Conservation (phyloP, 2,113 vertebrate genomes). For the Festucalex cinctus region DNA sequence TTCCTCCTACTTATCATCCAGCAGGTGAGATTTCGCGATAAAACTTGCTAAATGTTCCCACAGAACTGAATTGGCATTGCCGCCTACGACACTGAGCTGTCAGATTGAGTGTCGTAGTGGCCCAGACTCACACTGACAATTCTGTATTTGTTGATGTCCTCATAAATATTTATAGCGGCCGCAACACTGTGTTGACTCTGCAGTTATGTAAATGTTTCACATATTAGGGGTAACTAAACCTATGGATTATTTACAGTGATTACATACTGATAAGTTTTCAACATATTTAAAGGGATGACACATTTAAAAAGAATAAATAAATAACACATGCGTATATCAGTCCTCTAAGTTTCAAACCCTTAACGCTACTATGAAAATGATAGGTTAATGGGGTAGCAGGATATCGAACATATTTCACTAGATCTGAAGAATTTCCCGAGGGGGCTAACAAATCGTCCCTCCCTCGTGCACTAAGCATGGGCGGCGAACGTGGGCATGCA, state of each 20-base stretch:
- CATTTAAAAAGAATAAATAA: no score
- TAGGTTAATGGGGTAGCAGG: constrained; percentile 36
- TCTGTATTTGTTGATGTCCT: constrained; percentile 25
- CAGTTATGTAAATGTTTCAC: constrained; percentile 34
- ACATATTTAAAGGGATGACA: no score
- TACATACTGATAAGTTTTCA: not conserved
- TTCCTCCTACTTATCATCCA: constrained; percentile 7
- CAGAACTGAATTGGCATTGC: constrained; percentile 5
- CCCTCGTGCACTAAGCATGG: constrained; percentile 51
- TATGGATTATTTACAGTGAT: constrained; percentile 10
- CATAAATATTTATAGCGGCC: constrained; percentile 47
- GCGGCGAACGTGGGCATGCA: constrained; percentile 50
- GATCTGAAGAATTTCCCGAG: constrained; percentile 57
- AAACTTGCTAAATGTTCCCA: not conserved
- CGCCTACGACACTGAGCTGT: not conserved
- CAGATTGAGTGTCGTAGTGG: not conserved
- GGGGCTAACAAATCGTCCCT: constrained; percentile 58
- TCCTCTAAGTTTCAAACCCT: constrained; percentile 14
- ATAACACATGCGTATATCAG: not conserved
- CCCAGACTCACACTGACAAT: constrained; percentile 23
- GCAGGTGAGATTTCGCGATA: not conserved
- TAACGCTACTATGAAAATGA: constrained; percentile 38
- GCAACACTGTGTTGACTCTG: constrained; percentile 35
- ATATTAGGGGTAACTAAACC: constrained; percentile 24
- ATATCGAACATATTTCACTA: constrained; percentile 54